phyloP scores from a whole-genome alignment of 1,140 invertebrate genomes.

The Lepidurus packardi region DNA sequence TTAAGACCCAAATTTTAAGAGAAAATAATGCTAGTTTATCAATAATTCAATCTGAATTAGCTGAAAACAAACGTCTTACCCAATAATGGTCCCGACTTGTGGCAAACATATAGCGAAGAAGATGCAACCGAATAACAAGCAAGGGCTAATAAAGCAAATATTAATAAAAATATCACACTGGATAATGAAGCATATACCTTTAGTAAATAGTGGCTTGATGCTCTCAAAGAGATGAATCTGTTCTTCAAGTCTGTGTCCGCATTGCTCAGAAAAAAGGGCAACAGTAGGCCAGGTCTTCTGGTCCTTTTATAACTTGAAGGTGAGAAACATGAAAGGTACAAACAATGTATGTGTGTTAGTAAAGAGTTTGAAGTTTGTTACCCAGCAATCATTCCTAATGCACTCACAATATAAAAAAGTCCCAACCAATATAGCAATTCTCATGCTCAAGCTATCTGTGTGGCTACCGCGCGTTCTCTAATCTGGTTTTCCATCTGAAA shows the following conservation, averaged over 20 bases:
- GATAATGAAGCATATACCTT: too few species aligned
- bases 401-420: slow-evolving; percentile 58
- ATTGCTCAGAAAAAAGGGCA: too few species aligned
- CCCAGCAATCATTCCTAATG: slow-evolving; percentile 54
- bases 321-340: slow-evolving; percentile 29
- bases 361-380: slow-evolving; percentile 42
- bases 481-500: slow-evolving; percentile 74
- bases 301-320: slow-evolving; percentile 54
- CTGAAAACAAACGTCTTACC: slow-evolving; percentile 49
- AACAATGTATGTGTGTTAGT: slow-evolving; percentile 30
- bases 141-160: too few species aligned
- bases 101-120: slow-evolving; percentile 79
- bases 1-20: neutral
- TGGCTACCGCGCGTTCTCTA: slow-evolving; percentile 62
- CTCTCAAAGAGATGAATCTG: too few species aligned
- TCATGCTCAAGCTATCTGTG: slow-evolving; percentile 62
- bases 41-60: neutral
- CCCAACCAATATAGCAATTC: slow-evolving; percentile 67
- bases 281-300: slow-evolving; percentile 52
- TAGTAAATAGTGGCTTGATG: too few species aligned
- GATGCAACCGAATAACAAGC: slow-evolving; percentile 70
- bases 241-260: too few species aligned
- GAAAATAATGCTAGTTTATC: too few species aligned
- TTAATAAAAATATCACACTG: too few species aligned
- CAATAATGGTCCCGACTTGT: slow-evolving; percentile 76